Evolutionary conservation across 2,113 vertebrate genomes (phyloP), one percentile per base, ranked within the genome.

Genomic region (Apodemus speciosus): DNA sequence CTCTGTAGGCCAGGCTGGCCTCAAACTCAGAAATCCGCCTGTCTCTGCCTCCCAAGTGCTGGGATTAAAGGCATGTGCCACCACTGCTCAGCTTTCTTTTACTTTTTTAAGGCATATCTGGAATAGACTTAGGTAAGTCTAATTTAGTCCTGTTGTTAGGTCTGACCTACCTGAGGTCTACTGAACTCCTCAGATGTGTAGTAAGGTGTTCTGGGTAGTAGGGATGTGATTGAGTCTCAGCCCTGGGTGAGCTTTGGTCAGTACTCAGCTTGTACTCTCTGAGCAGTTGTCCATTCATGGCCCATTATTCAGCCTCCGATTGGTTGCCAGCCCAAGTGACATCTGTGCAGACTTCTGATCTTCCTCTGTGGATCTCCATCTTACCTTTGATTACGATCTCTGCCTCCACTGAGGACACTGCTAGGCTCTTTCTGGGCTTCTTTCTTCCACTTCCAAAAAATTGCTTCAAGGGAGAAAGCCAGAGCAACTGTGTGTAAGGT

Each of bases 301-400:
- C 58, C 80, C 58, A 89, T 71, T 88, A n/a, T 64, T 43, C 60
- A 66, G 32, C 23, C 30, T 88, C 56, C 80, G 40, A 51, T 27
- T 68, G 72, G 30, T 53, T 81, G 81, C 38, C n/a, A 75, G 62
- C 14, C n/a, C 60, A 38, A 32, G 14, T 96, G 51, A 72, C 60
- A 16, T 86, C 27, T 76, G 5, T 81, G 69, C 10, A 86, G 43
- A 81, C 76, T 85, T 94, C 84, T 91, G 27, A 35, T 91, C 71
- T 81, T 62, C 93, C 49, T 86, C n/a, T 87, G 11, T 14, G 83
- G 90, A 80, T 20, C 32, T 80, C 27, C 18, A 2, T 90, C 58
- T n/a, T 80, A 27, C 43, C 46, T 58, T 56, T 25, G 66, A 21
- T 35, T 53, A 43, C 32, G 18, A 95, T 77, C 38, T 79, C 35